phyloP scores from a whole-genome alignment of 2,888 invertebrate genomes.

The Tipula lateralis region DNA sequence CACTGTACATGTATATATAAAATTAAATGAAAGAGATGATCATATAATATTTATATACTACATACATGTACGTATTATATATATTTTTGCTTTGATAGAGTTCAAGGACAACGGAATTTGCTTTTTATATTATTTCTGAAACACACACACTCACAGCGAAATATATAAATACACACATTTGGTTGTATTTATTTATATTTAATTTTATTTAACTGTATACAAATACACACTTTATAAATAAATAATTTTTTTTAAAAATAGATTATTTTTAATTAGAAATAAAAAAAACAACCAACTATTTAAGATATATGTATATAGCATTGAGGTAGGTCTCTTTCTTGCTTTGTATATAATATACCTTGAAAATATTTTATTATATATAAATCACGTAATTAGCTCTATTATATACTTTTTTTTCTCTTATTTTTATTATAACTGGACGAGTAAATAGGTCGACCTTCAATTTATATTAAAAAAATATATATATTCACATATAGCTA shows the following conservation, averaged over 20 bases:
- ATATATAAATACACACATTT: background rate
- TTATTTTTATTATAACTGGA: background rate
- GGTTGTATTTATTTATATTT: conserved; percentile 12
- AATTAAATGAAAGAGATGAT: background rate
- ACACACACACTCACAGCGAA: background rate
- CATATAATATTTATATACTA: background rate
- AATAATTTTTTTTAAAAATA: background rate
- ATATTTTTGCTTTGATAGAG: conserved; percentile 13
- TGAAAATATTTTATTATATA: background rate
- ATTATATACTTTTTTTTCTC: background rate
- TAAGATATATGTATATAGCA: background rate
- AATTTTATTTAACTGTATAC: background rate
- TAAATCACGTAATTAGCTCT: background rate
- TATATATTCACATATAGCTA: background rate
- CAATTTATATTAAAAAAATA: background rate
- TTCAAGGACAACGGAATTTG: conserved; percentile 19
- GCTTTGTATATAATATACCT: background rate
- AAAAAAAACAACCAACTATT: background rate
- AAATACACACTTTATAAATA: background rate
- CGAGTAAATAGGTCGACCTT: conserved; percentile 25
- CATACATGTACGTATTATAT: background rate
- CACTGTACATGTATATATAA: background rate
- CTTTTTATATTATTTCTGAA: background rate
- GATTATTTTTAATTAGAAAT: background rate
- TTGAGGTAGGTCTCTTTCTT: background rate